Evolutionary conservation across 1,140 invertebrate species (phyloP), one percentile per base, ranked within the genome.

Genomic region (Ephestia elutella): DNA sequence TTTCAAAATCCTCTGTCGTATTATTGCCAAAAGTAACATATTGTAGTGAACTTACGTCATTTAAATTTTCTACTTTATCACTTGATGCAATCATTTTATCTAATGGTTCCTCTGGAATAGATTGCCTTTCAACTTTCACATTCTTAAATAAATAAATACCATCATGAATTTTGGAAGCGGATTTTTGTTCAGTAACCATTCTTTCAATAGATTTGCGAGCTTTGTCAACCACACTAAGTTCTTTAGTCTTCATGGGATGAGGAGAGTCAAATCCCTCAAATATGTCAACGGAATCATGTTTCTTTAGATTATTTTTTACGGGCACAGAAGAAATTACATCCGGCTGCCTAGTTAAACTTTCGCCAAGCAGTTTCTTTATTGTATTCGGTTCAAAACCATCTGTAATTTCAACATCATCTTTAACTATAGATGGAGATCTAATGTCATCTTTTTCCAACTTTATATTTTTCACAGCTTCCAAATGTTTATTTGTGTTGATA

Each of bases 1-100:
- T 79, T 57, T 87, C 85, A 28, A 86, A 86, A 53, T 75, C 77
- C 57, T 86, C 78, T 17, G 77, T 61, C 5, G 81, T 85, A 53
- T 86, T 78, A 35, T 86, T 63, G 11, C 53, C 48, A 51, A 63
- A 67, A 28, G 49, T 63, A 59, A 56, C 48, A 35, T 28, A 49
- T 25, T 56, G 20, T n/a, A 44, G 38, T 3, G 38, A 20, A 0
- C 30, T 48, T 44, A 56, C 15, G 8, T 32, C 28, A 38, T 30
- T 54, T 15, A 55, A 54, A 56, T 48, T 53, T 18, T 61, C 48
- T 0, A 57, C n/a, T 38, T 58, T 60, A 17, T n/a, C 10, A 54
- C 21, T 32, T 17, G 30, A 20, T 49, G 53, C 17, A 20, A 19
- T 0, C 21, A 15, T 57, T 48, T 57, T 49, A 25, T 20, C n/a